Evolutionary conservation across 2,113 vertebrate species (phyloP), one percentile per base, ranked within the genome.

Genomic region (Leptocoma aspasia): DNA sequence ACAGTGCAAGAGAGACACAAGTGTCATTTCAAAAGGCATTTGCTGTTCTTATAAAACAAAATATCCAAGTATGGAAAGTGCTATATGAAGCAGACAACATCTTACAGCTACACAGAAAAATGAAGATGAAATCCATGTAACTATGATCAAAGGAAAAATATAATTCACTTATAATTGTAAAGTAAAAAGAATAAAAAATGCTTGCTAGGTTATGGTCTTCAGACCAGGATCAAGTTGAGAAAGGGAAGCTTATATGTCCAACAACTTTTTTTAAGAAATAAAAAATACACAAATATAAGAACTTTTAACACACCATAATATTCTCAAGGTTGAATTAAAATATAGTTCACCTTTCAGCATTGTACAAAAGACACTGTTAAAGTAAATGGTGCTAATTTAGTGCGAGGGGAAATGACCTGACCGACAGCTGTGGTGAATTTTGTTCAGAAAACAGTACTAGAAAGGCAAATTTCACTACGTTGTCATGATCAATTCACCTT

Each of bases 311-410:
- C 7, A 64, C 6, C 22, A 45, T 37, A 83, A 53, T 84, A 81
- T 61, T 81, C 52, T 86, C 60, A 86, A 83, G 49, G n/a, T 57
- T 83, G 49, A 89, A 78, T 72, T 71, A 53, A 89, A 93, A 80
- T 33, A 49, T 6, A 57, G 21, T 65, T 95, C 79, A 91, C 56
- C 50, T 92, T 93, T 90, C 79, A 95, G 52, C 56, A 39, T 27
- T 71, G 28, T 52, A 78, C 44, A 95, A 93, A 95, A 95, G 82
- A 89, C 44, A 76, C 31, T 52, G 50, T 90, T 95, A 94, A 96
- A 96, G 86, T 92, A 95, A 96, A 90, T 68, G 79, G 23, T 88
- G 56, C 37, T 96, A 93, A 95, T 96, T 96, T 92, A 86, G 52
- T 42, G 7, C 2, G 7, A 95, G 23, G n/a, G 30, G 80, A 95